phyloP scores from a whole-genome alignment of 1,140 invertebrate species.

The Mycetomoellerius zeteki region DNA sequence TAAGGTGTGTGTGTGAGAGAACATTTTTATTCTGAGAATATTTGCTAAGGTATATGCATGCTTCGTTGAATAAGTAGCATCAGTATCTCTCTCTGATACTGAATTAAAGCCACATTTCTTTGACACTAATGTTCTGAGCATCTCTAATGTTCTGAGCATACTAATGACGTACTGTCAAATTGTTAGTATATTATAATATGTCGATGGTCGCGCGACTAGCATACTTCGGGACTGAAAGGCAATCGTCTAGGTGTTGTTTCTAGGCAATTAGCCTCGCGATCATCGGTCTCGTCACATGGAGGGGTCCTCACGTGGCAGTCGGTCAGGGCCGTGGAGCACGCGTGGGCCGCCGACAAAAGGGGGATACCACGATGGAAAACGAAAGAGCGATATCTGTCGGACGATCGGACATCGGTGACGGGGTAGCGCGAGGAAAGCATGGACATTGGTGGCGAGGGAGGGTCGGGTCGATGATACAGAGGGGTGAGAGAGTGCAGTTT shows the following conservation, averaged over 20 bases:
- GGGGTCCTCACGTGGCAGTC: conserved; percentile 74
- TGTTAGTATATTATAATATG: background rate
- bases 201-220: background rate
- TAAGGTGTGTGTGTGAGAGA: no score
- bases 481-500: conserved; percentile 79
- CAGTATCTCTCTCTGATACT: background rate
- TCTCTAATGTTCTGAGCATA: background rate
- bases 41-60: background rate
- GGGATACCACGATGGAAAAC: conserved; percentile 76
- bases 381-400: conserved; percentile 81
- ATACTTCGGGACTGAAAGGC: background rate
- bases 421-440: conserved; percentile 59
- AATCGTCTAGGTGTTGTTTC: conserved; percentile 40
- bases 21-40: background rate
- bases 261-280: conserved; percentile 48
- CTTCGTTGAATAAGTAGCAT: background rate
- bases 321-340: conserved; percentile 75
- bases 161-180: background rate
- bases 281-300: conserved; percentile 63
- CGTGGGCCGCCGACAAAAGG: conserved; percentile 64
- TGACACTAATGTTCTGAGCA: background rate
- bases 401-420: conserved; percentile 69
- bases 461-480: conserved; percentile 68
- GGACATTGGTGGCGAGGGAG: conserved; percentile 56
- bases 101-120: background rate